phyloP scores from a whole-genome alignment of 2,797 vertebrate species.

The Alauda arvensis region DNA sequence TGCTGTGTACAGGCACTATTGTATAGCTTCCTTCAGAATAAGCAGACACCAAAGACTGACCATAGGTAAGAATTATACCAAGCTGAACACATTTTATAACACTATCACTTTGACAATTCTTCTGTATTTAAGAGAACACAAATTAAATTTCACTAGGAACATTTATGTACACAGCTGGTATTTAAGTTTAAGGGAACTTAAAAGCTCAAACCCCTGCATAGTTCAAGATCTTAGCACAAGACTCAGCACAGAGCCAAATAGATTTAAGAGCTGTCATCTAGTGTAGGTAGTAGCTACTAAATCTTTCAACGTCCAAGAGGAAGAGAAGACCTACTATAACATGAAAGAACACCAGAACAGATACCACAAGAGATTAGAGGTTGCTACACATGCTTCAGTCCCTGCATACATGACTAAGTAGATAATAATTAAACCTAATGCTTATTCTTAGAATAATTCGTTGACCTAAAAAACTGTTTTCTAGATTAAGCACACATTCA shows the following conservation, averaged over 20 bases:
- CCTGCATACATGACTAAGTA: neutral
- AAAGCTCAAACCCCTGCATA: neutral
- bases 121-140: neutral
- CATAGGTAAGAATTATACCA: neutral
- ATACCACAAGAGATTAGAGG: constrained; percentile 4
- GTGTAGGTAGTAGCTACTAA: neutral
- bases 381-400: neutral
- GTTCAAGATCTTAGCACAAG: neutral
- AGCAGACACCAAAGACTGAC: neutral
- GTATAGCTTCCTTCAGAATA: neutral
- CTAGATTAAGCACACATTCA: neutral
- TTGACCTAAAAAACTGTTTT: constrained; percentile 18
- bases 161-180: neutral
- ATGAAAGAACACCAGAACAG: neutral
- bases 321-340: neutral
- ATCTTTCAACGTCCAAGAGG: neutral
- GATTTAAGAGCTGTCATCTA: neutral
- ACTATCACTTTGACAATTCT: neutral
- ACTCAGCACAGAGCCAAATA: neutral
- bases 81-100: neutral
- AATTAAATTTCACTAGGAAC: neutral
- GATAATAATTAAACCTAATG: constrained; percentile 32
- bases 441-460: constrained; percentile 7
- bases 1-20: neutral
- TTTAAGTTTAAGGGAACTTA: neutral